Percentiles rank a stretch among this genome's conserved stretches.
phyloP scores from a whole-genome alignment of 2,888 invertebrate genomes.

The Orgyia antiqua region DNA sequence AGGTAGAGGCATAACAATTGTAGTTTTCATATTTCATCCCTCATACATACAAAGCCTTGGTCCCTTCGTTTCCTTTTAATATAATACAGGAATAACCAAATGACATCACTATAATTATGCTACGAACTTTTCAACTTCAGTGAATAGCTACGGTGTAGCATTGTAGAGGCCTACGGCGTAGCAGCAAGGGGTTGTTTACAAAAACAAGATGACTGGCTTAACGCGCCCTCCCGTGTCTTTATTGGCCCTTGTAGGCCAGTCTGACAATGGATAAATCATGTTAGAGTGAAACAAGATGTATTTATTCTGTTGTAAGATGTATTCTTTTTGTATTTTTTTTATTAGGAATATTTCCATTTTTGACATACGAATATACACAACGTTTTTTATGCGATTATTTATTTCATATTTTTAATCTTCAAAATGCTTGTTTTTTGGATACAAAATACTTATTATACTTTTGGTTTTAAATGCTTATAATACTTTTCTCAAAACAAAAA shows the following conservation, averaged over 20 bases:
- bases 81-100: slow-evolving; percentile 16
- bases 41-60: no score
- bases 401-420: no score
- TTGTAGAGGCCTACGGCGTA: slow-evolving; percentile 37
- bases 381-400: neutral
- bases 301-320: neutral
- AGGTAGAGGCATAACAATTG: no score
- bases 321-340: no score
- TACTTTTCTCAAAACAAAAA: no score
- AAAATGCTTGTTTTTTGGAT: no score
- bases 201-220: slow-evolving; percentile 71
- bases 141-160: slow-evolving; percentile 29
- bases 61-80: slow-evolving; percentile 11
- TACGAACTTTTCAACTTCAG: slow-evolving; percentile 21
- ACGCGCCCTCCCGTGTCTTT: slow-evolving; percentile 57
- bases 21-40: no score
- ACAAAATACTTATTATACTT: no score
- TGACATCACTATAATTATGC: slow-evolving; percentile 19
- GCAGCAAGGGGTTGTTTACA: slow-evolving; percentile 58
- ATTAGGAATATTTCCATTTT: neutral
- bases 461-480: no score
- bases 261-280: slow-evolving; percentile 36
- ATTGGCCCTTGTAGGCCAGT: slow-evolving; percentile 60
- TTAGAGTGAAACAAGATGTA: slow-evolving; percentile 11
- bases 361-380: neutral